Percentiles rank a stretch among this genome's conserved stretches.
These are phyloP conservation scores for Danio aesculapii DNA, from an alignment of 2,797 vertebrate species.

Conservation along the genomic window DNA sequence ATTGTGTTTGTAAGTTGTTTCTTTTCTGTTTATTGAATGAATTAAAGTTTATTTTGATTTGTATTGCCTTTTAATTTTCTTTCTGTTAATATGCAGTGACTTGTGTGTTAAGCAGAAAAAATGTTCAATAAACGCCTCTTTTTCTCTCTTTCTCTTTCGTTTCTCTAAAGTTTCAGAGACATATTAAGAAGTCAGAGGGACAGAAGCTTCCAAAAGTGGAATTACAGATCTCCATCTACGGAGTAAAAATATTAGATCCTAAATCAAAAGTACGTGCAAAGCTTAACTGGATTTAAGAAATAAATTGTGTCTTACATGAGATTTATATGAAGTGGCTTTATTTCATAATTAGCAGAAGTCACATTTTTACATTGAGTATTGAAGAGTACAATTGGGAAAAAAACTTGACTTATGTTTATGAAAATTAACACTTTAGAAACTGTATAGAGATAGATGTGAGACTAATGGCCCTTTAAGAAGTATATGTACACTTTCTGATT, in stretches of 20 bases:
- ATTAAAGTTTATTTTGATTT: too few species aligned
- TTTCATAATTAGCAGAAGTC: too few species aligned
- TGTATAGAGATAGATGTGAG: not conserved
- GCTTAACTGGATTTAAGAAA: not conserved
- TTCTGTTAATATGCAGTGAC: too few species aligned
- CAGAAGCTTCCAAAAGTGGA: constrained; percentile 97
- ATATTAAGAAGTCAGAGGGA: constrained; percentile 98
- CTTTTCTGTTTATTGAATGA: too few species aligned
- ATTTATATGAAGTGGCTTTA: too few species aligned
- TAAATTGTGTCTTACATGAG: not conserved
- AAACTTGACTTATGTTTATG: too few species aligned
- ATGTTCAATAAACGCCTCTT: not conserved
- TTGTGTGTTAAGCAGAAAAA: too few species aligned
- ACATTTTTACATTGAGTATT: too few species aligned
- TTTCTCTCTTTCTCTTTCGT: constrained; percentile 32
- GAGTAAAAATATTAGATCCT: constrained; percentile 95
- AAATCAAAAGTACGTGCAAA: constrained; percentile 90
- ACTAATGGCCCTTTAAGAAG: not conserved
- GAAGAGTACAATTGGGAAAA: too few species aligned
- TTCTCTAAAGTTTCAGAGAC: constrained; percentile 90
- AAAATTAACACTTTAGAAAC: too few species aligned
- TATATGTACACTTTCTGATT: not conserved
- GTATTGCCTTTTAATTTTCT: too few species aligned
- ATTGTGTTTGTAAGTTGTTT: too few species aligned
- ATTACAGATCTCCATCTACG: constrained; percentile 97